Evolutionary conservation across 2,888 invertebrate species (phyloP).

Genomic region (Aricia artaxerxes): DNA sequence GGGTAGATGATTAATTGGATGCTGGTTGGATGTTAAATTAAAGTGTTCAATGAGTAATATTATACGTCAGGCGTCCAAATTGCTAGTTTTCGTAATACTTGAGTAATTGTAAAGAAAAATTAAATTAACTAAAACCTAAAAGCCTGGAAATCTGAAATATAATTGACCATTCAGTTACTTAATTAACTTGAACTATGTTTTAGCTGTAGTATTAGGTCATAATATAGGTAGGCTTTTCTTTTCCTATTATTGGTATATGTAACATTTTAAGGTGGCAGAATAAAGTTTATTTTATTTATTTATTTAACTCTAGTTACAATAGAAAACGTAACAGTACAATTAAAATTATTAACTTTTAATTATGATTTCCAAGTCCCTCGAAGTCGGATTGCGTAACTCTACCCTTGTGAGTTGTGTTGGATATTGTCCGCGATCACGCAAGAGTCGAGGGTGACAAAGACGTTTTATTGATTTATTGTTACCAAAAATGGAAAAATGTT

Average conservation of each 20-base stretch:
- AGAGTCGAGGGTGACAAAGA: constrained; percentile 9
- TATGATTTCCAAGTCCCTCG: neutral
- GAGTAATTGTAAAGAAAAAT: neutral
- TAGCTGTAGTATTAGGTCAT: too few species aligned
- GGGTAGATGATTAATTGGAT: constrained; percentile 9
- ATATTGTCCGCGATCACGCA: neutral
- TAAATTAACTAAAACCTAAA: too few species aligned
- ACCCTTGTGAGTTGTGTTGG: constrained; percentile 1
- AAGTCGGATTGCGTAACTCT: neutral
- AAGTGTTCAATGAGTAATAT: constrained; percentile 2
- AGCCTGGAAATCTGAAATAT: neutral
- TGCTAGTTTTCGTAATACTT: neutral
- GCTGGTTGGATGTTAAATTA: neutral
- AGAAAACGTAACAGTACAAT: neutral
- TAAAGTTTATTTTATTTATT: too few species aligned
- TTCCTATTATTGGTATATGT: too few species aligned
- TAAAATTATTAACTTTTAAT: neutral
- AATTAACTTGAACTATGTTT: neutral
- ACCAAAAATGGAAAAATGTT: neutral
- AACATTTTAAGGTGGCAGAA: too few species aligned
- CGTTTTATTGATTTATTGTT: neutral
- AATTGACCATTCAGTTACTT: neutral
- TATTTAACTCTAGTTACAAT: neutral
- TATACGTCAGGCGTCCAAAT: neutral
- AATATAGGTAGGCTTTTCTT: too few species aligned